These are phyloP conservation scores for Spilosoma lubricipeda DNA, from an alignment of 2,888 invertebrate genomes.

Conservation along the genomic window DNA sequence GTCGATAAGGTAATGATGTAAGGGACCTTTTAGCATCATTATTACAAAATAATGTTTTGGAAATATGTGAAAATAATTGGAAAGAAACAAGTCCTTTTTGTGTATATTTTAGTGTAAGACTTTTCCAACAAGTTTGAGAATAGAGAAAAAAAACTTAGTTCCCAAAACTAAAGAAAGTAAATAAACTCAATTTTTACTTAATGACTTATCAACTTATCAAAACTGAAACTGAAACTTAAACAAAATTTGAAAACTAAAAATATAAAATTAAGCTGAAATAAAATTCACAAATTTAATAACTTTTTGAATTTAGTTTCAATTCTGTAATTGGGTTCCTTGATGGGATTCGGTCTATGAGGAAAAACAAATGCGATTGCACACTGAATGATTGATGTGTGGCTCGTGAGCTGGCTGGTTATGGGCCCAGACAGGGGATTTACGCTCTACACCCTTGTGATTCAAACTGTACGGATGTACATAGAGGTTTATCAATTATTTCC, in stretches of 20 bases:
- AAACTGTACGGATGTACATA: conserved; percentile 16
- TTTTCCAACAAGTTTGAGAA: neutral
- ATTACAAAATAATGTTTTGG: too few species aligned
- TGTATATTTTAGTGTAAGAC: neutral
- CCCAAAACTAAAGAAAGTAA: too few species aligned
- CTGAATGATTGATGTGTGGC: conserved; percentile 43
- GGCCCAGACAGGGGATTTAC: conserved; percentile 29
- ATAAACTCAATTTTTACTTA: neutral
- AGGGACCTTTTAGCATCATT: neutral
- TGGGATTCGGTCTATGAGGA: conserved; percentile 12
- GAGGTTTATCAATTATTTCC: neutral
- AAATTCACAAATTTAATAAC: neutral
- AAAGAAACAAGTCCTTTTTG: neutral
- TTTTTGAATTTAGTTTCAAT: neutral
- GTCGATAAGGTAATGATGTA: neutral
- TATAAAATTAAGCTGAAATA: neutral
- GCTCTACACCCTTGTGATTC: conserved; percentile 44
- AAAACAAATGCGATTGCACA: conserved; percentile 29
- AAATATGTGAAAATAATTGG: neutral
- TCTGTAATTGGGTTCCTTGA: neutral
- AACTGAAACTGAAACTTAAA: too few species aligned
- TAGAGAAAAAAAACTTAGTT: too few species aligned
- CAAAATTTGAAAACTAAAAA: neutral
- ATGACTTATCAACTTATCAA: too few species aligned
- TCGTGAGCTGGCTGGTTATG: conserved; percentile 29